phyloP scores from a whole-genome alignment of 2,113 vertebrate species.

The Hemiscyllium ocellatum region DNA sequence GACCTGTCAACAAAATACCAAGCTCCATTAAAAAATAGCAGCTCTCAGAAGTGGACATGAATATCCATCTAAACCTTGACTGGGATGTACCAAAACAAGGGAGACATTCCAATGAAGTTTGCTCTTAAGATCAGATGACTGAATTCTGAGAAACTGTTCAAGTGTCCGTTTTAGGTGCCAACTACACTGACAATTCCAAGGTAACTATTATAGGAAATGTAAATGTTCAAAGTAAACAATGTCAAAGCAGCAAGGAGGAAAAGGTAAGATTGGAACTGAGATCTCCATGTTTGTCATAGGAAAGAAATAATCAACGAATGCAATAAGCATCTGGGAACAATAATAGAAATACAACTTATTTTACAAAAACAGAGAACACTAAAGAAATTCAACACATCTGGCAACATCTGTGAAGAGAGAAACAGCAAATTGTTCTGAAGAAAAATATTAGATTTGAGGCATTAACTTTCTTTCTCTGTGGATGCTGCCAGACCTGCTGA shows the following conservation, averaged over 20 bases:
- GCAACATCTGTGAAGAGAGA: too few relatives aligned
- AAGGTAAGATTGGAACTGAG: background rate
- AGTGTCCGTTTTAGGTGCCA: background rate
- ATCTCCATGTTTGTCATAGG: background rate
- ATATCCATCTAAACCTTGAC: background rate
- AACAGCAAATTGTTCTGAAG: too few relatives aligned
- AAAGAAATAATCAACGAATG: background rate
- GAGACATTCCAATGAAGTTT: background rate
- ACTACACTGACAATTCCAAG: background rate
- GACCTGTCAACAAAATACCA: background rate
- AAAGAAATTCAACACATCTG: too few relatives aligned
- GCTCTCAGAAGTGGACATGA: background rate
- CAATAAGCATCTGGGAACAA: background rate
- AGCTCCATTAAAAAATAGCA: background rate
- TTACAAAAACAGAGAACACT: too few relatives aligned
- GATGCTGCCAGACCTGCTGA: too few relatives aligned
- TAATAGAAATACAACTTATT: background rate
- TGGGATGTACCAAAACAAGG: background rate
- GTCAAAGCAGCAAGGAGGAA: background rate
- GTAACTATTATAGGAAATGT: background rate
- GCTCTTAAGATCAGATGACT: background rate
- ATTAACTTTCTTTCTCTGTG: too few relatives aligned
- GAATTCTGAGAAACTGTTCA: background rate
- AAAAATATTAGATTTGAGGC: too few relatives aligned
- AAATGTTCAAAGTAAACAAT: background rate